Evolutionary conservation across 2,888 invertebrate genomes (phyloP).

Genomic region (Polydrusus cervinus): DNA sequence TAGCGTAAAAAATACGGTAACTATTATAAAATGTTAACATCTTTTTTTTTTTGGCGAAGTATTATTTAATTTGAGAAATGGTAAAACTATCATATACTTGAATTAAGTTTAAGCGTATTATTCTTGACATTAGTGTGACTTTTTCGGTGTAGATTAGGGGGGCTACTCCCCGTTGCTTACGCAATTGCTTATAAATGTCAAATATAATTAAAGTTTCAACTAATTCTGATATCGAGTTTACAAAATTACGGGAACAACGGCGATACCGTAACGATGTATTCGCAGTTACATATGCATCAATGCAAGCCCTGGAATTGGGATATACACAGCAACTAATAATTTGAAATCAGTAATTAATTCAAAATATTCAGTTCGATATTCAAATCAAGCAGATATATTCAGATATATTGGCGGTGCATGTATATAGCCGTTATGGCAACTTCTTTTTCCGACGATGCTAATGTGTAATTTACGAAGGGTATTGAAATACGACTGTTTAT

Average conservation of each 20-base stretch:
- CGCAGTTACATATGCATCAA: conserved; percentile 48
- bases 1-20: too few species aligned
- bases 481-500: conserved; percentile 53
- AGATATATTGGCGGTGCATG: conserved; percentile 55
- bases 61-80: too few species aligned
- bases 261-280: conserved; percentile 31
- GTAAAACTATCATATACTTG: too few species aligned
- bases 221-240: conserved; percentile 36
- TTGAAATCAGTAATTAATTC: conserved; percentile 64
- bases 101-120: too few species aligned
- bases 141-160: too few species aligned
- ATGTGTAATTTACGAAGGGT: conserved; percentile 52
- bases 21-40: too few species aligned
- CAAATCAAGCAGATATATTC: conserved; percentile 56
- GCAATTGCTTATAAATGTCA: too few species aligned
- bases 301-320: conserved; percentile 43
- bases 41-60: too few species aligned
- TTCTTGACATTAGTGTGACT: too few species aligned
- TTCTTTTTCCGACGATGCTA: conserved; percentile 52
- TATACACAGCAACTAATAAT: conserved; percentile 60
- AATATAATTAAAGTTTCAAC: conserved; percentile 12
- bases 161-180: too few species aligned
- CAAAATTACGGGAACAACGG: conserved; percentile 31
- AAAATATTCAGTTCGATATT: conserved; percentile 61
- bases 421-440: conserved; percentile 54